A percentile compares a stretch with the other conserved stretches of the same genome.
These are phyloP conservation scores for Drosophila seclusa DNA, from an alignment of 2,888 invertebrate species.

Conservation along the genomic window DNA sequence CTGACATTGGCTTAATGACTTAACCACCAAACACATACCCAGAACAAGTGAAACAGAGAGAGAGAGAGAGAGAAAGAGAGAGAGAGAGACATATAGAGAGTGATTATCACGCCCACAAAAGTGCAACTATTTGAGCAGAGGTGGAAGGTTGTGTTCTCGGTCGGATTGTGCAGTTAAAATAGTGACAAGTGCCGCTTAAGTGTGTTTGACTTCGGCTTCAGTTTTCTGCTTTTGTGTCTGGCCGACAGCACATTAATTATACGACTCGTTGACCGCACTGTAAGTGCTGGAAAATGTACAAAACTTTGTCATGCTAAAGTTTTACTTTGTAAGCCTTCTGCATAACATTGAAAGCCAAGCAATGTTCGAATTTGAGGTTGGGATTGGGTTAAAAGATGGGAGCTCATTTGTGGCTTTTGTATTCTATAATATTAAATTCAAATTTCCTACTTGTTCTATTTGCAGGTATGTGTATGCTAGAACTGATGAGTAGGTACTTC, in stretches of 20 bases:
- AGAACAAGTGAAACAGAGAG: background rate
- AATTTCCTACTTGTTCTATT: conserved; percentile 17
- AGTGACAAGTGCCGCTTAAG: conserved; percentile 66
- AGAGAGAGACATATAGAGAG: background rate
- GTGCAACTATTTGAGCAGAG: conserved; percentile 62
- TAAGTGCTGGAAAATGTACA: conserved; percentile 70
- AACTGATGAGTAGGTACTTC: conserved; percentile 13
- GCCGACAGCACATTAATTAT: conserved; percentile 71
- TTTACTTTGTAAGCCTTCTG: conserved; percentile 28
- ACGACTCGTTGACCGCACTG: conserved; percentile 77
- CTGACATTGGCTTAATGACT: conserved; percentile 71
- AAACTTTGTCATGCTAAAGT: conserved; percentile 69
- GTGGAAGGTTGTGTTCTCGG: conserved; percentile 3
- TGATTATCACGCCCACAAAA: conserved; percentile 60
- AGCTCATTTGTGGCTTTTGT: conserved; percentile 4
- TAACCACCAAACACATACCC: conserved; percentile 30
- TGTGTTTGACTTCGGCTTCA: conserved; percentile 74
- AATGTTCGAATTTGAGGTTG: conserved; percentile 10
- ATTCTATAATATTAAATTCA: conserved; percentile 5
- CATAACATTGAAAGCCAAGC: background rate
- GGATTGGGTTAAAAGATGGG: background rate
- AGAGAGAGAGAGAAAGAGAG: background rate
- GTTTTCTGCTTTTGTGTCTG: conserved; percentile 46
- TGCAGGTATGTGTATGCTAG: conserved; percentile 52
- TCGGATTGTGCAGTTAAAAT: conserved; percentile 44